Evolutionary conservation across 2,888 invertebrate genomes (phyloP).

Genomic region (Drosophila vallismaia): DNA sequence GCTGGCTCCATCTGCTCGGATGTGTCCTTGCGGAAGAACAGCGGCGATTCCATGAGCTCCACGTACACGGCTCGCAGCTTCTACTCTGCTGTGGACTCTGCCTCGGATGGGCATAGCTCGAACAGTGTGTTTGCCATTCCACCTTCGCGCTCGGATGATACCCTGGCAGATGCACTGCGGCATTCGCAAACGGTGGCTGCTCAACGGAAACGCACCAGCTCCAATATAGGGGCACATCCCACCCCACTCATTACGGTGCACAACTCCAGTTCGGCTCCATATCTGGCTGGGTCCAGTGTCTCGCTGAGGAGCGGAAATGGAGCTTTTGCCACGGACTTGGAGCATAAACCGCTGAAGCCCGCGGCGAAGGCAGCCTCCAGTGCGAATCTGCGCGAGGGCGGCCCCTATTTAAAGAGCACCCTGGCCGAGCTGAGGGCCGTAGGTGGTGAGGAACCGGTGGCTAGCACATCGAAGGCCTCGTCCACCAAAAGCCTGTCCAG

Average conservation of each 20-base stretch:
- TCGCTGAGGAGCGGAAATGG: constrained; percentile 63
- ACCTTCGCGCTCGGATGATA: constrained; percentile 92
- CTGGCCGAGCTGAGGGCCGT: constrained; percentile 85
- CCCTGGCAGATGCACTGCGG: constrained; percentile 85
- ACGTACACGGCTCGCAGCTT: constrained; percentile 85
- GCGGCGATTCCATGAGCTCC: constrained; percentile 85
- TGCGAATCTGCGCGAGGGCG: constrained; percentile 82
- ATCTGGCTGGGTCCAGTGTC: constrained; percentile 83
- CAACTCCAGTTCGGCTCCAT: constrained; percentile 86
- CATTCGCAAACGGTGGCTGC: constrained; percentile 86
- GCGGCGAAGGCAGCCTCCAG: constrained; percentile 69
- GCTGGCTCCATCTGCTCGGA: constrained; percentile 73
- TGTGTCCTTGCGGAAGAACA: constrained; percentile 85
- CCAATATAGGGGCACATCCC: constrained; percentile 80
- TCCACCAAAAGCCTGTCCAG: constrained; percentile 73
- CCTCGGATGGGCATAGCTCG: constrained; percentile 57
- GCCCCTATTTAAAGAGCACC: constrained; percentile 85
- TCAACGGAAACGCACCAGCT: constrained; percentile 86
- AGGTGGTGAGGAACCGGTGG: constrained; percentile 64
- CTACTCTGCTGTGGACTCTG: constrained; percentile 81
- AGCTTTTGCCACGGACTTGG: constrained; percentile 62
- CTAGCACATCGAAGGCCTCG: constrained; percentile 69
- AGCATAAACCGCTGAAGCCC: constrained; percentile 66
- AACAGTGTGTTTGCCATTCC: constrained; percentile 85
- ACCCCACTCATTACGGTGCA: constrained; percentile 74